These are phyloP conservation scores for Pagrus major DNA, from an alignment of 2,113 vertebrate genomes.

Conservation along the genomic window DNA sequence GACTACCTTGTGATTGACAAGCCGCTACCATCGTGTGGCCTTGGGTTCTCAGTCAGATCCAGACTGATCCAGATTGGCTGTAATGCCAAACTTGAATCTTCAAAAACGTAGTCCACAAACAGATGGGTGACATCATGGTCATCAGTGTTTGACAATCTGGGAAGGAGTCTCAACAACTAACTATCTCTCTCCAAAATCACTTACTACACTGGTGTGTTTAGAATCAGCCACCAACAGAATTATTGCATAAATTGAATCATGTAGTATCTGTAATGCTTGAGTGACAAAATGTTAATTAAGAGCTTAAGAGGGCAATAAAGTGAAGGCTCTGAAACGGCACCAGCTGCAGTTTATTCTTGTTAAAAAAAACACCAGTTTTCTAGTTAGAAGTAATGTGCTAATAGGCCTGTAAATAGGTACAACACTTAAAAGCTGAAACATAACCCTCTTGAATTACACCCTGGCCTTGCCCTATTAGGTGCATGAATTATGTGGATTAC, in stretches of 20 bases:
- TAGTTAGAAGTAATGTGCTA: slow-evolving; percentile 13
- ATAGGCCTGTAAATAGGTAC: neutral
- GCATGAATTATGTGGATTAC: neutral
- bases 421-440: neutral
- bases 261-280: neutral
- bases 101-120: too few relatives aligned
- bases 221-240: too few relatives aligned
- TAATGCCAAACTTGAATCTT: too few relatives aligned
- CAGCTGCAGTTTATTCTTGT: neutral
- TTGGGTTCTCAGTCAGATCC: too few relatives aligned
- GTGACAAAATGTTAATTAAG: neutral
- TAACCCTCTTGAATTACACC: neutral
- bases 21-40: too few relatives aligned
- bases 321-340: neutral
- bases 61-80: too few relatives aligned
- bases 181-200: too few relatives aligned
- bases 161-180: too few relatives aligned
- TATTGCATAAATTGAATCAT: neutral
- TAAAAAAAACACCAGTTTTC: neutral
- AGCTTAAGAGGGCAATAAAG: slow-evolving; percentile 10
- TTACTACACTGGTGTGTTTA: too few relatives aligned
- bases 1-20: too few relatives aligned
- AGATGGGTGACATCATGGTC: too few relatives aligned
- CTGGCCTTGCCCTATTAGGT: neutral
- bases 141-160: too few relatives aligned